Evolutionary conservation across 1,140 invertebrate species (phyloP), one percentile per base, ranked within the genome.

Genomic region (Drosophila bifasciata): DNA sequence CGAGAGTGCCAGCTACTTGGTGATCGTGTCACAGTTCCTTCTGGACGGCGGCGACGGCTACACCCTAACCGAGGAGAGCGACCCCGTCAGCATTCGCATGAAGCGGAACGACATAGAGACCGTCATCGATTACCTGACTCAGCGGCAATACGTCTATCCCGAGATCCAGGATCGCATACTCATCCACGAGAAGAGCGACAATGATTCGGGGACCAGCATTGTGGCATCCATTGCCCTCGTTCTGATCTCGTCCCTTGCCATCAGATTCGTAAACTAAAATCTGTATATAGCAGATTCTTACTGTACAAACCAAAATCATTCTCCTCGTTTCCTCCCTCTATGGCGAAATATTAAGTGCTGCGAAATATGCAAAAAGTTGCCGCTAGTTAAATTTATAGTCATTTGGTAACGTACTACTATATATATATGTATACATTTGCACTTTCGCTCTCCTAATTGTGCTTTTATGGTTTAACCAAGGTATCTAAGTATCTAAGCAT

Each of bases 141-240:
- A 76, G 15, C 61, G 66, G 13, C 58, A 90, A 56, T 93, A 92
- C 1, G 86, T 94, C 3, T 92, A 93, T 74, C 85, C 93, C 7
- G 92, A 91, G 9, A 79, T 92, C 11, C 93, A 94, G 81, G 92
- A 92, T 25, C 90, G 94, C 39, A 93, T 94, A 56, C 19, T 79
- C 0, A 69, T 88, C 9, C 41, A 52, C 13, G 60, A 74, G 7
- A 68, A 76, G 19, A 32, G 11, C 39, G 64, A 72, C 0, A 25
- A 23, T 6, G 50, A 43, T 48, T 19, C 48, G 0, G 72, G 76
- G 0, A 50, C 63, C 5, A 67, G 39, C 5, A 52, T 85, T 5
- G 19, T 76, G 9, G 78, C 52, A 8, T 83, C 83, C 9, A 21
- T 79, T 1, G 25, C 48, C 0, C 39, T 86, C 39, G 52, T 86